Base-by-base conservation (phyloP, 2,888 invertebrate genomes). In the Nemurella pictetii region DNA sequence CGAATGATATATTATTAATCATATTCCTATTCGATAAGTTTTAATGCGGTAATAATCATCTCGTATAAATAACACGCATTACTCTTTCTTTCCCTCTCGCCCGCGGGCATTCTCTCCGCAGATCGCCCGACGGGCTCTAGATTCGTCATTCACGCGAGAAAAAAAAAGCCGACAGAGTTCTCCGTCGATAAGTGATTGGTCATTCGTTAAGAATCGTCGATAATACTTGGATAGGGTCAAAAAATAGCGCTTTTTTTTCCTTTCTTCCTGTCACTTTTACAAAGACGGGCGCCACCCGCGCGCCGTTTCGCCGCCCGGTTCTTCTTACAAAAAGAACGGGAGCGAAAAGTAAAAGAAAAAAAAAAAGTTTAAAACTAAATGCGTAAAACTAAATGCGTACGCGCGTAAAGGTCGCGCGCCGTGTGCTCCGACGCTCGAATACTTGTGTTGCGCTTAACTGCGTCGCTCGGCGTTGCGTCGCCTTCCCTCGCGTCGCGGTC, bases 201-300 rank as follows among this genome's bases (percentile, higher is more conserved):
- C 55, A 55, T 55, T 55, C 55, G 55, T 55, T 55, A n/a, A 55
- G 55, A 55, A 55, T 55, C 55, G 55, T 55, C 55, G 55, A 55
- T 82, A 82, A 82, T 82, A 82, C 82, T 82, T 72, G 82, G 82
- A 82, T 82, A 72, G 82, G 82, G 82, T 82, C 82, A 82, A 82
- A 82, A 82, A 82, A 82, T 82, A 82, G 55, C 82, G 72, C 26
- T 82, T 55, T 82, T 26, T 82, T 82, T 81, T 82, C 28, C 75
- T 28, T 75, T 27, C 12, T 26, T 75, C 75, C 9, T n/a, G n/a
- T n/a, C n/a, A n/a, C n/a, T n/a, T n/a, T n/a, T n/a, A n/a, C n/a
- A n/a, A n/a, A n/a, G n/a, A n/a, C n/a, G n/a, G n/a, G n/a, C n/a
- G n/a, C n/a, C n/a, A n/a, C n/a, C n/a, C n/a, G n/a, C n/a, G n/a